Evolutionary conservation across 2,113 vertebrate species (phyloP).

Genomic region (Loxodonta africana): DNA sequence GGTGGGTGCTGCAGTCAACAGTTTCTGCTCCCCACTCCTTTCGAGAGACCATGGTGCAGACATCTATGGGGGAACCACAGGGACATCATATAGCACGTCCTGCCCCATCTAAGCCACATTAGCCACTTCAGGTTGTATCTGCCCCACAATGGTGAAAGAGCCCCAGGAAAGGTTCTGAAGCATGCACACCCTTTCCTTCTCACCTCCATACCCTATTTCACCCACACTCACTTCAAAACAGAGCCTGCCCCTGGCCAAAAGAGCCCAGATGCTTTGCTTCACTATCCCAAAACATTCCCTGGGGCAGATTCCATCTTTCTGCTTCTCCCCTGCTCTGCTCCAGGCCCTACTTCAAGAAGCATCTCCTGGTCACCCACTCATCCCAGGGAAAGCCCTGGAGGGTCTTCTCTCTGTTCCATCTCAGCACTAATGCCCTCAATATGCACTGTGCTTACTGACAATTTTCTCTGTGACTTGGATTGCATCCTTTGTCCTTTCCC

Average conservation of each 20-base stretch:
- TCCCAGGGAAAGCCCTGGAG: background rate
- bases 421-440: background rate
- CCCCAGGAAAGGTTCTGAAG: background rate
- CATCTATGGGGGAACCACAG: background rate
- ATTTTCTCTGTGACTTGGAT: background rate
- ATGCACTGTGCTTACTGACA: background rate
- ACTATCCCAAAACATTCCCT: background rate
- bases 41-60: background rate
- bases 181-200: background rate
- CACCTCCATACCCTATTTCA: background rate
- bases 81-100: rapidly evolving
- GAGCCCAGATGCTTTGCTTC: background rate
- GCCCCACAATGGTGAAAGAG: rapidly evolving
- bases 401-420: too few relatives aligned
- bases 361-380: too few relatives aligned
- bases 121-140: too few relatives aligned
- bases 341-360: background rate
- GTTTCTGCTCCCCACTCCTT: slow-evolving; percentile 60
- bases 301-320: background rate
- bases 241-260: background rate
- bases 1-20: slow-evolving; percentile 11
- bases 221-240: background rate
- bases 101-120: rapidly evolving
- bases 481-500: background rate
- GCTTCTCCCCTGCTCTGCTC: background rate